Conservation (phyloP, 2,888 invertebrate genomes). For the Agonopterix alstromeriana region DNA sequence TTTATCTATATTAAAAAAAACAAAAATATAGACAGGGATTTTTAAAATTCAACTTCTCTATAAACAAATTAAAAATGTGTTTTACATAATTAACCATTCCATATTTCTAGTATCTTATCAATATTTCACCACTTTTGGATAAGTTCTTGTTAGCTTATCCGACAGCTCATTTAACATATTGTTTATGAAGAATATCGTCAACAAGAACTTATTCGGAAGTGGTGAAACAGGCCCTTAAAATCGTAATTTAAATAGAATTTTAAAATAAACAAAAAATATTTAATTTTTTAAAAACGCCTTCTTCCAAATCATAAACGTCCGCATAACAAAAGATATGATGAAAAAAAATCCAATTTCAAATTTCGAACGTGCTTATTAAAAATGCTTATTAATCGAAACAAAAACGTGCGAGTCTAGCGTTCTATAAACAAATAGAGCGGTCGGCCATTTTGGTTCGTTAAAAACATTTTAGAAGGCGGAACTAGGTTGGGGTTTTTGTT, state of each 20-base stretch:
- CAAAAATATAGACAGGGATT: background rate
- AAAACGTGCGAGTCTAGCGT: conserved; percentile 38
- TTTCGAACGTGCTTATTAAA: conserved; percentile 24
- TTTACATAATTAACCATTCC: too few species aligned
- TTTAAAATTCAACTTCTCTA: too few species aligned
- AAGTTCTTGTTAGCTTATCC: too few species aligned
- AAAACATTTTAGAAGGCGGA: conserved; percentile 76
- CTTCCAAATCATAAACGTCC: background rate
- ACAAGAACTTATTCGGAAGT: too few species aligned
- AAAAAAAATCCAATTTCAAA: conserved; percentile 25
- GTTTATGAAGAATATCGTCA: too few species aligned
- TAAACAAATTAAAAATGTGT: too few species aligned
- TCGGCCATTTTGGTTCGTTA: conserved; percentile 69
- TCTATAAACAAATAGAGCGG: conserved; percentile 62
- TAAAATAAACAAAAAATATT: background rate
- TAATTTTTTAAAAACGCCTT: background rate
- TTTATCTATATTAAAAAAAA: background rate
- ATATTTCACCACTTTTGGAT: too few species aligned
- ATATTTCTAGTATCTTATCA: too few species aligned
- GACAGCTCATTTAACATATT: too few species aligned
- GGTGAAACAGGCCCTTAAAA: too few species aligned
- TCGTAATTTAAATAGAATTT: too few species aligned
- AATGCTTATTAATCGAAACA: conserved; percentile 32
- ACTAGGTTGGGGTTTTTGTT: conserved; percentile 73
- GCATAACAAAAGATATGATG: conserved; percentile 16